Conservation (phyloP, 2,888 invertebrate species). For the Polydrusus cervinus region DNA sequence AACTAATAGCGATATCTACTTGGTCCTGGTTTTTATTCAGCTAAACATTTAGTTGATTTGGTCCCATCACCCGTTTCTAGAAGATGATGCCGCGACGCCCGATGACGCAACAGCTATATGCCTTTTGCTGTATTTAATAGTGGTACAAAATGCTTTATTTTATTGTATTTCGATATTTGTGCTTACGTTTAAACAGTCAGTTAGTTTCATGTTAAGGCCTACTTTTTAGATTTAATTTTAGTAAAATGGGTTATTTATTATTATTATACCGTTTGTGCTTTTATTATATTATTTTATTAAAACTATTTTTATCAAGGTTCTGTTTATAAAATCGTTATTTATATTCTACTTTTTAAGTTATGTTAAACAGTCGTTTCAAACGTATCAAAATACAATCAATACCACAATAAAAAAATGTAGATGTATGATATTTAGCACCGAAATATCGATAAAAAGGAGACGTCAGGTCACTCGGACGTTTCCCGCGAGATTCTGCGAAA, state of each 20-base stretch:
- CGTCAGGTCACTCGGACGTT: constrained; percentile 36
- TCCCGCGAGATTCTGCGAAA: constrained; percentile 28
- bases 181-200: constrained; percentile 21
- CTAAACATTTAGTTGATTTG: constrained; percentile 10
- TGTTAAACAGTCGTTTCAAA: constrained; percentile 17
- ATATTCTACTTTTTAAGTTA: constrained; percentile 8
- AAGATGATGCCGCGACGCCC: constrained; percentile 9
- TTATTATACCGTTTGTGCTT: constrained; percentile 4
- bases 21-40: constrained; percentile 16
- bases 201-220: constrained; percentile 29
- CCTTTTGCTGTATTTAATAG: background rate
- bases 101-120: constrained; percentile 5
- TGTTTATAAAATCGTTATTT: constrained; percentile 18
- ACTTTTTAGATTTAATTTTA: constrained; percentile 22
- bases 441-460: constrained; percentile 44
- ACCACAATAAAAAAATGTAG: constrained; percentile 18
- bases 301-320: constrained; percentile 2
- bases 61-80: constrained; percentile 16
- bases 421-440: constrained; percentile 24
- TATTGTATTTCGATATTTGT: constrained; percentile 26
- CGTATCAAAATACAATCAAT: constrained; percentile 27
- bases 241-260: constrained; percentile 16
- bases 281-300: constrained; percentile 3
- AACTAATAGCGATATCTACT: constrained; percentile 9
- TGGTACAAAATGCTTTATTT: background rate